Percentiles rank a stretch among this genome's conserved stretches.
Evolutionary conservation across 2,888 invertebrate species (phyloP).

Genomic region (Ligdia adustata): DNA sequence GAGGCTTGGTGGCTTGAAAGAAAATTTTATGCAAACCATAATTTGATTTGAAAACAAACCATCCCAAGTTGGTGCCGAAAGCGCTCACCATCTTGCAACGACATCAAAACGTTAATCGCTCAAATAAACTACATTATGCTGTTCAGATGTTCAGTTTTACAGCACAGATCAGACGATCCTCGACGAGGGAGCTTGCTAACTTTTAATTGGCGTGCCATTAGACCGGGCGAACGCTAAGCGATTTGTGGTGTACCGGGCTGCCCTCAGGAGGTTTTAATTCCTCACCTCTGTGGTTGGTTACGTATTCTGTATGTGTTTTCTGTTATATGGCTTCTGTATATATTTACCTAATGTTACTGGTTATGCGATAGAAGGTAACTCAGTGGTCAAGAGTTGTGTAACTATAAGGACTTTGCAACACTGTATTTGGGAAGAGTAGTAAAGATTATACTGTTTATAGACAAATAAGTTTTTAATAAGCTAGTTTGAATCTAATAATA

Average conservation of each 20-base stretch:
- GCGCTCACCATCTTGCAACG: conserved; percentile 49
- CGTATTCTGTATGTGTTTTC: conserved; percentile 21
- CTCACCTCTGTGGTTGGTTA: conserved; percentile 62
- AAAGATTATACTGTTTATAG: no score
- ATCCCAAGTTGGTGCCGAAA: conserved; percentile 34
- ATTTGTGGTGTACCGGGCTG: conserved; percentile 82
- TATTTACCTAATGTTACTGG: no score
- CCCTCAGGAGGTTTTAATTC: conserved; percentile 75
- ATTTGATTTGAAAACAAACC: conserved; percentile 5
- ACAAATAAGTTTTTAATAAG: no score
- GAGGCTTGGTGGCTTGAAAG: no score
- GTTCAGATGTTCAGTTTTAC: conserved; percentile 79
- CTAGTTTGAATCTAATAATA: no score
- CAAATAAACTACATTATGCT: conserved; percentile 74
- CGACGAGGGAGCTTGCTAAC: conserved; percentile 72
- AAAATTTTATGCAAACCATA: not conserved
- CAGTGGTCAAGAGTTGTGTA: no score
- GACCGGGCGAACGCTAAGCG: conserved; percentile 81
- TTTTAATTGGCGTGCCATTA: conserved; percentile 85
- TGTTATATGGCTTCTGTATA: no score
- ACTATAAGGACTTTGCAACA: no score
- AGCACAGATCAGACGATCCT: conserved; percentile 67
- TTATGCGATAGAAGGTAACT: no score
- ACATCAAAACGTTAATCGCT: conserved; percentile 77
- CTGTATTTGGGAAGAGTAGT: no score